A percentile compares a stretch with the other conserved stretches of the same genome.
Conservation (phyloP, 2,797 vertebrate species). For the Mus spretus region DNA sequence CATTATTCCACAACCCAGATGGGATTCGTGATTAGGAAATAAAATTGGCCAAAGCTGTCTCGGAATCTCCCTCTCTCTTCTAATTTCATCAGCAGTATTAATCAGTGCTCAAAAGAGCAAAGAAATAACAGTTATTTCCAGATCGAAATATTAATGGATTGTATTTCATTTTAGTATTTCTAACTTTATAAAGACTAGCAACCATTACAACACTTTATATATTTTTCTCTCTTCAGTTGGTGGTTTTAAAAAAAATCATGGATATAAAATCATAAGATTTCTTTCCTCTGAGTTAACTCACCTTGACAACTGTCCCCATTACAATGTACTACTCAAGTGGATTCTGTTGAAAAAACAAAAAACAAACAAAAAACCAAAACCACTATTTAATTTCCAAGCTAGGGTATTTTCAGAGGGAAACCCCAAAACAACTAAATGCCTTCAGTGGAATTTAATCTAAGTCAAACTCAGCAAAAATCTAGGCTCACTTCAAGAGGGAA, state of each 20-base stretch:
- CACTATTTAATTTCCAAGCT: slow-evolving; percentile 65
- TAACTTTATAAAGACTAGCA: slow-evolving; percentile 41
- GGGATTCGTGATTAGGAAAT: slow-evolving; percentile 78
- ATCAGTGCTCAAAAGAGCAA: slow-evolving; percentile 60
- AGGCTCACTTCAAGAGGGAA: slow-evolving; percentile 3
- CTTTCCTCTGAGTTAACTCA: slow-evolving; percentile 40
- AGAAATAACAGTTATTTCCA: slow-evolving; percentile 50
- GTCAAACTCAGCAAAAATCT: slow-evolving; percentile 70
- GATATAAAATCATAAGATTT: slow-evolving; percentile 54
- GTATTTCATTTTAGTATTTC: slow-evolving; percentile 53
- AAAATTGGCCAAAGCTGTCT: slow-evolving; percentile 76
- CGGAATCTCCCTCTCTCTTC: slow-evolving; percentile 67
- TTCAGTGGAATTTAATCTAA: slow-evolving; percentile 71
- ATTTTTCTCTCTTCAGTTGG: slow-evolving; percentile 51
- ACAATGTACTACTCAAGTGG: slow-evolving; percentile 60
- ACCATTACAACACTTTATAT: not conserved
- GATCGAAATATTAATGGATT: not conserved
- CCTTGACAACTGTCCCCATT: slow-evolving; percentile 44
- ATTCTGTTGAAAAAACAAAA: slow-evolving; percentile 7
- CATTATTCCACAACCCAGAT: slow-evolving; percentile 76
- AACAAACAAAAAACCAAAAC: not conserved
- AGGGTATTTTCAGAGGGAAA: slow-evolving; percentile 83
- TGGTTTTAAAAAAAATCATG: slow-evolving; percentile 15
- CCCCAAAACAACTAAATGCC: slow-evolving; percentile 75
- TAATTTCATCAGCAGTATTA: slow-evolving; percentile 70